These are phyloP conservation scores for Penaeus vannamei DNA, from an alignment of 1,140 invertebrate genomes.

Conservation along the genomic window DNA sequence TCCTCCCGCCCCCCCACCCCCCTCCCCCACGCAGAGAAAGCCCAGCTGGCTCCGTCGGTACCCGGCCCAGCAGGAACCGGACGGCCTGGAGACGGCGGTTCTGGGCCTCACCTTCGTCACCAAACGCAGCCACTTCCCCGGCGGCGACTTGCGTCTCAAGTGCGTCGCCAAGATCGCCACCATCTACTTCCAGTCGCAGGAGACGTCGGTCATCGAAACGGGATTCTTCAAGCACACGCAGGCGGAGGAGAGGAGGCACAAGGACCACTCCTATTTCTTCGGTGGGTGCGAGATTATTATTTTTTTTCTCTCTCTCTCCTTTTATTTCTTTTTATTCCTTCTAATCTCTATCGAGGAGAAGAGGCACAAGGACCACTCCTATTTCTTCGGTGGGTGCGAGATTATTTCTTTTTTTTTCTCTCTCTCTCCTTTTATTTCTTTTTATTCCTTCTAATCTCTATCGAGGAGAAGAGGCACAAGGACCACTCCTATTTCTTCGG, in stretches of 20 bases:
- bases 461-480: too few species aligned
- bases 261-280: constrained; percentile 30
- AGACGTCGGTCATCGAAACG: constrained; percentile 54
- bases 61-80: constrained; percentile 50
- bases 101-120: constrained; percentile 61
- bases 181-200: constrained; percentile 51
- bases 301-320: not conserved
- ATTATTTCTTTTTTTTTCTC: too few species aligned
- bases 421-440: too few species aligned
- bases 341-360: too few species aligned
- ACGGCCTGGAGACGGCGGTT: constrained; percentile 60
- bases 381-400: too few species aligned
- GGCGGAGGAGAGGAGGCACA: constrained; percentile 32
- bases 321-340: too few species aligned
- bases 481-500: too few species aligned
- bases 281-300: constrained; percentile 2
- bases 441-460: too few species aligned
- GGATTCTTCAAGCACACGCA: constrained; percentile 44
- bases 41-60: constrained; percentile 40
- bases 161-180: constrained; percentile 58
- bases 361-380: too few species aligned
- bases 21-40: constrained; percentile 34
- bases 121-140: constrained; percentile 49
- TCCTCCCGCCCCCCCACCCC: not conserved
- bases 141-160: constrained; percentile 53